Evolutionary conservation across 2,797 vertebrate genomes (phyloP).

Genomic region (Manis javanica): DNA sequence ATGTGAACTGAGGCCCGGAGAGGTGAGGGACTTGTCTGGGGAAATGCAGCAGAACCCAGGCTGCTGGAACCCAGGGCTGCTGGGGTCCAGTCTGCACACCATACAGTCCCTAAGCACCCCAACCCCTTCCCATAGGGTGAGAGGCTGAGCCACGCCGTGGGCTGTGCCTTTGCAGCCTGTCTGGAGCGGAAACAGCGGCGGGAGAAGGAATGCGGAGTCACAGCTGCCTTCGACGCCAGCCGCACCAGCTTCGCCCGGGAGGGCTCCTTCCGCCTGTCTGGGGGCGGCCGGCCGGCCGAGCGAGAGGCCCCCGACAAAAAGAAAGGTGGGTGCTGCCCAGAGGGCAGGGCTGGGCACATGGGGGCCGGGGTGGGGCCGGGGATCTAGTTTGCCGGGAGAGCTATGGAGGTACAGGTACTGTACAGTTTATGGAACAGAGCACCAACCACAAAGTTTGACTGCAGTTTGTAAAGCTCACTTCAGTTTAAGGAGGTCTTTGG

Average conservation of each 20-base stretch:
- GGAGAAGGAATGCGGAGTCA: constrained; percentile 96
- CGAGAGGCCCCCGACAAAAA: constrained; percentile 91
- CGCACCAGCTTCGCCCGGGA: constrained; percentile 95
- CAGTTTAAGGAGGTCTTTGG: not conserved
- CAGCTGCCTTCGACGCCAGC: constrained; percentile 94
- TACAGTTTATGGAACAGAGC: not conserved
- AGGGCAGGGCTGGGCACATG: not conserved
- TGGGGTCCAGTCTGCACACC: no score
- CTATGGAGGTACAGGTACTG: not conserved
- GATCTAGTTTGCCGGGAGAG: rapidly evolving
- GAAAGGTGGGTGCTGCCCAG: constrained; percentile 88
- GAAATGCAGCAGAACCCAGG: not conserved
- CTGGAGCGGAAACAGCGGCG: constrained; percentile 94
- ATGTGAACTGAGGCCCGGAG: not conserved
- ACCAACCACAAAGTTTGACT: not conserved
- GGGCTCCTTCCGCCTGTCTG: constrained; percentile 93
- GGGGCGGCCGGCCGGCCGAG: constrained; percentile 87
- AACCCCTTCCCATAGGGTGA: constrained; percentile 89
- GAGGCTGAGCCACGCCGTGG: constrained; percentile 94
- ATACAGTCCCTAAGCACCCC: not conserved
- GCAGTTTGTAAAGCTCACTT: not conserved
- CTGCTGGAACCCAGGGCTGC: not conserved
- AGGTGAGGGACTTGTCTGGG: not conserved
- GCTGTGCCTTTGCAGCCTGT: constrained; percentile 95
- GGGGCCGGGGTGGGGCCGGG: not conserved